Base-by-base conservation (phyloP, 2,888 invertebrate genomes). In the Anarsia innoxiella region DNA sequence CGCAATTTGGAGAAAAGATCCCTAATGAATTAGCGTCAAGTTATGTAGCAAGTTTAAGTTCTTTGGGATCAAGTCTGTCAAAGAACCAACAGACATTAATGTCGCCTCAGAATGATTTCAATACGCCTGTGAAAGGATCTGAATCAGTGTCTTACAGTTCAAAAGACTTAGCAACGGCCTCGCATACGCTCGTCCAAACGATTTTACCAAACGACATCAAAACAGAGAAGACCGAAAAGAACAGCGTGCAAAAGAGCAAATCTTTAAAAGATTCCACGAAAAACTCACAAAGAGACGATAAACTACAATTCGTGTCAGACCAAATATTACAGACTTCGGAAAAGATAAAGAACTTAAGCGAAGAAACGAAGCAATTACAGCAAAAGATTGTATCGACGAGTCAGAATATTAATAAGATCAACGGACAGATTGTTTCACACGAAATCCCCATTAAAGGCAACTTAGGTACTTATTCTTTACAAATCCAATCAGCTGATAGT, bases 401-500 rank as follows among this genome's bases (percentile, higher is more conserved):
- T 31, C 72, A 82, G 25, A 69, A 68, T 23, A 43, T 79, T 2
- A 66, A 64, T 6, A 59, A 63, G 12, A 52, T 49, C 0, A 59
- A 48, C 13, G 50, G 57, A 0, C 62, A 63, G 3, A 36, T 39
- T 6, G 59, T 62, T 23, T 44, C 42, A 9, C 41, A 39, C 1
- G 63, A 68, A 12, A 79, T 89, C 26, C 87, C 88, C 0, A 54
- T 87, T 0, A 85, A 87, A 55, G 89, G 88, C 0, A 84, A 88
- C 14, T 78, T 86, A 10, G 90, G 89, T 1, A 87, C 88, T 2
- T 94, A 93, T 59, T 90, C 91, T 1, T 71, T 94, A 9, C 93
- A 94, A 63, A 93, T 93, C 32, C 93, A 93, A 56, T 84, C 91
- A 0, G 89, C 91, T 0, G 88, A 90, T 47, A 56, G 83, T 63